Evolutionary conservation across 37 sponge, comb jelly and placozoan genomes (phyloP).

Genomic region (Aphrocallistes beatrix): DNA sequence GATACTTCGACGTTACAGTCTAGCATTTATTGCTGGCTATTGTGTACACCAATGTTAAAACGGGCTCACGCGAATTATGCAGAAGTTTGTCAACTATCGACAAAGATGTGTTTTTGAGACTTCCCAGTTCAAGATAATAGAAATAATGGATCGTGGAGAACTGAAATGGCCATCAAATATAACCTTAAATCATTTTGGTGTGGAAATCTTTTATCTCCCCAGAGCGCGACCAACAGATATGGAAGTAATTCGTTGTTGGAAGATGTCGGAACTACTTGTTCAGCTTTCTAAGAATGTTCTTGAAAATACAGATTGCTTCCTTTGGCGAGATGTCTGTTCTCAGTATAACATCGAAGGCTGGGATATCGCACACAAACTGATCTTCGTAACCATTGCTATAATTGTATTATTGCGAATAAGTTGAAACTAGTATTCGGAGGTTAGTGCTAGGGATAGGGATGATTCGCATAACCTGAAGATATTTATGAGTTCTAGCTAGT

Average conservation of each 20-base stretch:
- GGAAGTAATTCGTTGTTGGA: neutral
- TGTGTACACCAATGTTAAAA: no score
- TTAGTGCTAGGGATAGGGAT: neutral
- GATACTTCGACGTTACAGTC: neutral
- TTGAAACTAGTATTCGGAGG: neutral
- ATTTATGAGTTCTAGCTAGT: no score
- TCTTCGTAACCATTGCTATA: neutral
- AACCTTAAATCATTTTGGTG: neutral
- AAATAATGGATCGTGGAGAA: neutral
- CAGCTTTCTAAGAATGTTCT: no score
- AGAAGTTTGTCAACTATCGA: neutral
- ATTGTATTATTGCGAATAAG: neutral
- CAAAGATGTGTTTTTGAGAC: neutral
- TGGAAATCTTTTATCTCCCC: neutral
- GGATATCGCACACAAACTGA: neutral
- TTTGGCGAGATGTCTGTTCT: neutral
- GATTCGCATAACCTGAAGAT: neutral
- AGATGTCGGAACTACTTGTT: neutral
- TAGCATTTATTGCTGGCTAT: neutral
- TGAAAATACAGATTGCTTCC: neutral
- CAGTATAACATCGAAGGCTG: neutral
- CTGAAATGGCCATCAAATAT: neutral
- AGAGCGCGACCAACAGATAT: neutral
- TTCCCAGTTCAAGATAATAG: neutral
- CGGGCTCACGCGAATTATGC: neutral